These are phyloP conservation scores for Lagopus muta DNA, from an alignment of 2,113 vertebrate genomes.

Conservation along the genomic window DNA sequence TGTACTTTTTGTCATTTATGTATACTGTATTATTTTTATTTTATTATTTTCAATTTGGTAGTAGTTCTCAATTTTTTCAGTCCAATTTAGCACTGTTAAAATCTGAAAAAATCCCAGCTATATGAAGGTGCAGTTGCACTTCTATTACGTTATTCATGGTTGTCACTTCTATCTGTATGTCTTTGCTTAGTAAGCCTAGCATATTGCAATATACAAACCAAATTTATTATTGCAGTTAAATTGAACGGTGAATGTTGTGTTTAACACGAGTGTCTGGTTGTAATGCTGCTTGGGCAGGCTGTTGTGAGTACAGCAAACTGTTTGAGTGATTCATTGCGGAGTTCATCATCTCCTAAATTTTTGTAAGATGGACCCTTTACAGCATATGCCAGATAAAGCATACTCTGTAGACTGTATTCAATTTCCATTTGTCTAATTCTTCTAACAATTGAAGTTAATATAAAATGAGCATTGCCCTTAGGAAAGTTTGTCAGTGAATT, in stretches of 20 bases:
- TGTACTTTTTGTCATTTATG: not conserved
- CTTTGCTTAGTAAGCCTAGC: conserved; percentile 47
- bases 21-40: not conserved
- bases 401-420: conserved; percentile 30
- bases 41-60: not conserved
- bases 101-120: not conserved
- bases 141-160: not conserved
- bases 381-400: not conserved
- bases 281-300: conserved; percentile 77
- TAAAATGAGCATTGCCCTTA: not conserved
- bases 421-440: not conserved
- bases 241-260: conserved; percentile 21
- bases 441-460: not conserved
- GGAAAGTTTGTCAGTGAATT: not conserved
- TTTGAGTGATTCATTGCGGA: conserved; percentile 5
- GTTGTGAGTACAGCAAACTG: conserved; percentile 28
- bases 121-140: not conserved
- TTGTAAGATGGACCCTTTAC: not conserved
- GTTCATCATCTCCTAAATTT: conserved; percentile 14
- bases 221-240: conserved; percentile 52
- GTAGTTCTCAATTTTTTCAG: not conserved
- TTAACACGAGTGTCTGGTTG: conserved; percentile 58
- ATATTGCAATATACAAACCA: conserved; percentile 31
- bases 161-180: not conserved
- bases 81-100: not conserved